Percentiles rank a stretch among this genome's conserved stretches.
Evolutionary conservation across 2,113 vertebrate species (phyloP).

Genomic region (Psammodynastes pulverulentus): DNA sequence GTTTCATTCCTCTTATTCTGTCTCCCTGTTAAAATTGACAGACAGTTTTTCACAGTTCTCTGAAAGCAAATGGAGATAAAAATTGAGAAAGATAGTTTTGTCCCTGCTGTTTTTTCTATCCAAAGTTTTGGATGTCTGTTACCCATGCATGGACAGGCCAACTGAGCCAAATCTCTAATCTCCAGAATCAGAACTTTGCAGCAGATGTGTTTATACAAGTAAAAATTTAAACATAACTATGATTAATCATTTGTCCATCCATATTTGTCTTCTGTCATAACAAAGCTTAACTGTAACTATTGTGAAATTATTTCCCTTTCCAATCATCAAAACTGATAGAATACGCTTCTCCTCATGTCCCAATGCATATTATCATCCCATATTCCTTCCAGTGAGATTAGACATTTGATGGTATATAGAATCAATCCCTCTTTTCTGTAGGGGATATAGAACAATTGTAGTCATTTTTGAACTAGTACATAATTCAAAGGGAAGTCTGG

Average conservation of each 20-base stretch:
- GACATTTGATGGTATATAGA: background rate
- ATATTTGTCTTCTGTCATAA: background rate
- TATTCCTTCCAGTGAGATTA: background rate
- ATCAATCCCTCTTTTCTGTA: background rate
- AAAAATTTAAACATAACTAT: background rate
- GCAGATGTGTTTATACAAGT: background rate
- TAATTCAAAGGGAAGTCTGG: background rate
- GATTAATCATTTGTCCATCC: background rate
- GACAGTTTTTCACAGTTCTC: background rate
- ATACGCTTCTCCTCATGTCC: background rate
- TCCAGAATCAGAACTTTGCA: background rate
- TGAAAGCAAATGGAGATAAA: background rate
- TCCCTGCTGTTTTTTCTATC: background rate
- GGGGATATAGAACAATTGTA: background rate
- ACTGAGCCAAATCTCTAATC: background rate
- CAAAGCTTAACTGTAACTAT: background rate
- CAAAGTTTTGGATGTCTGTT: background rate
- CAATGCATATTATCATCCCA: background rate
- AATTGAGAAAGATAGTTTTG: background rate
- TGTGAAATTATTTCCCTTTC: background rate
- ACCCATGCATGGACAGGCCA: background rate
- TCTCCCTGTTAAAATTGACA: background rate
- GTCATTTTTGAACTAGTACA: background rate
- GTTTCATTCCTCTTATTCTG: background rate
- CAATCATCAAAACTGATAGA: background rate